phyloP scores from a whole-genome alignment of 1,140 invertebrate genomes.

The Cydia splendana region DNA sequence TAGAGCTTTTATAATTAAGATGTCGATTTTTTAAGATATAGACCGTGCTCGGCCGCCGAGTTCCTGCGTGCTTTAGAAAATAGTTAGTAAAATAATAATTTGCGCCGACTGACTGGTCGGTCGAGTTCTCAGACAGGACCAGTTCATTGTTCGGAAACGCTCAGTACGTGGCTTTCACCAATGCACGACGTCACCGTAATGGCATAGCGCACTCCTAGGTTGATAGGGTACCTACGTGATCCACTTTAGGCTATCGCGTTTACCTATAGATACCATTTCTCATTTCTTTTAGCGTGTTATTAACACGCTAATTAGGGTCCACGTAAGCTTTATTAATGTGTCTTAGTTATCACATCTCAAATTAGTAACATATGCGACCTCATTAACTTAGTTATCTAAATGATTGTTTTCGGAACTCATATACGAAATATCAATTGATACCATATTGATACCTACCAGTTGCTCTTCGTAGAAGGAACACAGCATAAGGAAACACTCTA shows the following conservation, averaged over 20 bases:
- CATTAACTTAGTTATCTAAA: no score
- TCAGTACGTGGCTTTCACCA: conserved; percentile 65
- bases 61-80: conserved; percentile 43
- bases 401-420: no score
- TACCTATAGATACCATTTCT: background rate
- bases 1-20: no score
- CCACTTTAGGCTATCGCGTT: background rate
- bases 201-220: conserved; percentile 13
- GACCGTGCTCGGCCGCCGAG: conserved; percentile 13
- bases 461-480: no score
- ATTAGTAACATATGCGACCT: no score
- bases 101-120: conserved; percentile 51
- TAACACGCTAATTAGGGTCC: background rate
- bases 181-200: conserved; percentile 38
- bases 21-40: no score
- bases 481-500: no score
- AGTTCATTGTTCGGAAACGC: conserved; percentile 64
- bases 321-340: no score
- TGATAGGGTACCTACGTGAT: conserved; percentile 32
- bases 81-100: conserved; percentile 61
- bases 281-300: background rate
- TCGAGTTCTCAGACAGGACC: conserved; percentile 46
- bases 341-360: no score
- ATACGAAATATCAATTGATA: no score
- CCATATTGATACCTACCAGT: no score